Evolutionary conservation across 2,797 vertebrate genomes (phyloP), one percentile per base, ranked within the genome.

Genomic region (Miichthys miiuy): DNA sequence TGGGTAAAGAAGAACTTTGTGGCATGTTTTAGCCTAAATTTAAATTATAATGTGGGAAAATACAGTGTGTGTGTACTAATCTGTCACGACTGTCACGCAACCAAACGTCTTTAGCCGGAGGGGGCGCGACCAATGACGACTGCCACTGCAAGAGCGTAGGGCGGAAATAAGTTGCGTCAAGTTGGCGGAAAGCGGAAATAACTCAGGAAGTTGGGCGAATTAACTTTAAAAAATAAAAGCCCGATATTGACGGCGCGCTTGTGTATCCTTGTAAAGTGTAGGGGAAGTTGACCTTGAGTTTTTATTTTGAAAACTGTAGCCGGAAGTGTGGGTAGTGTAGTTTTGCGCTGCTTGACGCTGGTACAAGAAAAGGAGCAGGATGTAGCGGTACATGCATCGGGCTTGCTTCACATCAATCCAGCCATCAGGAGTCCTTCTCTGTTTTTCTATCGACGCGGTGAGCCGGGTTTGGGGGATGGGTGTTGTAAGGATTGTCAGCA

Each of bases 341-440:
- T 21, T 38, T 6, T 4, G 3, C 7, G 0, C 0, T 0, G 0
- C 8, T 78, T 79, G 48, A 64, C 48, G 0, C 0, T 30, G 47
- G 16, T 44, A 18, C 27, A 48, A 1, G 41, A 51, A 41, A 8
- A 38, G 34, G 65, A 89, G 80, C 79, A 91, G 91, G 85, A 92
- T 88, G 89, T 93, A 94, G 94, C 92, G 89, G 92, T 87, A 58
- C 83, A 66, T 73, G 76, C 27, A 64, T 78, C 56, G 54, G 72
- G 51, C 78, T 81, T 17, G 50, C 72, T 71, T 72, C 71, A 57
- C 64, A 72, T 81, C 79, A 72, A 58, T 50, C 61, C 80, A 18
- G 56, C 69, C 56, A 52, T 70, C 63, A 56, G 60, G 57, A 75
- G 62, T 63, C 62, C 11, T 20, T 14, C 65, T 63, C 5, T 58